phyloP scores from a whole-genome alignment of 1,140 invertebrate species.

The Rhagoletis pomonella region DNA sequence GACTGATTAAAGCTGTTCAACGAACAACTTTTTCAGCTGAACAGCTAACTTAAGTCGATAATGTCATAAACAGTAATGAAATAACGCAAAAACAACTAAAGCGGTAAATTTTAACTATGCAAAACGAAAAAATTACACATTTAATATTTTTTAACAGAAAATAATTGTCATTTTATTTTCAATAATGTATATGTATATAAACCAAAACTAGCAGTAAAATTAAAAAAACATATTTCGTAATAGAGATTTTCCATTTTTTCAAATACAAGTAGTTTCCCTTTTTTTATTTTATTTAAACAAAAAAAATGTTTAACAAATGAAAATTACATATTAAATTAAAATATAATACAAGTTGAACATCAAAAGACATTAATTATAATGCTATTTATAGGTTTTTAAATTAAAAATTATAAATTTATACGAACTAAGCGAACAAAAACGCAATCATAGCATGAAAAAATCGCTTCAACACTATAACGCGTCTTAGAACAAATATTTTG shows the following conservation, averaged over 20 bases:
- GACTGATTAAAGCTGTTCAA: background rate
- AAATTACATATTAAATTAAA: conserved; percentile 5
- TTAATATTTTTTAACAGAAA: background rate
- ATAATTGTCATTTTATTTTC: conserved; percentile 41
- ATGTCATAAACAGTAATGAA: too few relatives aligned
- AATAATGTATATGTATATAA: background rate
- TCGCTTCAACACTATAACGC: too few relatives aligned
- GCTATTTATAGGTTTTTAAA: background rate
- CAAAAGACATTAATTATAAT: background rate
- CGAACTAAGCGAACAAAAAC: background rate
- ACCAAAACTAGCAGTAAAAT: background rate
- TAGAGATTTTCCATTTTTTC: conserved; percentile 18
- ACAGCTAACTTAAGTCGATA: background rate
- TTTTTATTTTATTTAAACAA: conserved; percentile 2
- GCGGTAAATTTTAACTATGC: background rate
- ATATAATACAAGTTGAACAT: conserved; percentile 22
- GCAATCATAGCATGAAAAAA: too few relatives aligned
- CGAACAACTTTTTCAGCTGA: background rate
- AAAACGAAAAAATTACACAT: background rate
- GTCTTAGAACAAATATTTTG: background rate
- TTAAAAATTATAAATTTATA: background rate
- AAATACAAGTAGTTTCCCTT: background rate
- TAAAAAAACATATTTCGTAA: conserved; percentile 10
- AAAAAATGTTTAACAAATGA: background rate
- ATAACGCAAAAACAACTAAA: background rate